These are phyloP conservation scores for Protonibea diacanthus DNA, from an alignment of 2,797 vertebrate species.

Conservation along the genomic window DNA sequence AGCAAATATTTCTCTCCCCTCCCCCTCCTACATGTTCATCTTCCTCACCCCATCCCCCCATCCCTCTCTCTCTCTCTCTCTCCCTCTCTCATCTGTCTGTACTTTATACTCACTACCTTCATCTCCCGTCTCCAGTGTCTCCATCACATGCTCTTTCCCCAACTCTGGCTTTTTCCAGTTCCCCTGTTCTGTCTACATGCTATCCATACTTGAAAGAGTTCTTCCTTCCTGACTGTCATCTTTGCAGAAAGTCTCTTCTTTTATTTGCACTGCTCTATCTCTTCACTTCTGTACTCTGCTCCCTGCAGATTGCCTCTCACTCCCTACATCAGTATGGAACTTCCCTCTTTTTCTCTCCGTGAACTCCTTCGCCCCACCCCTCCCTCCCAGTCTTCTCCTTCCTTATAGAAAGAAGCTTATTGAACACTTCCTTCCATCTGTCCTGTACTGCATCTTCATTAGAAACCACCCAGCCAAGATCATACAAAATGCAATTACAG, in stretches of 20 bases:
- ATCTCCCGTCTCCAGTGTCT: constrained; percentile 65
- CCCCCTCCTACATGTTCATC: constrained; percentile 75
- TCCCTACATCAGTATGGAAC: constrained; percentile 53
- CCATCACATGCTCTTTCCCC: constrained; percentile 57
- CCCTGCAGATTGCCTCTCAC: constrained; percentile 60
- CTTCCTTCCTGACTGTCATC: constrained; percentile 52
- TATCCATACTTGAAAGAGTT: constrained; percentile 70
- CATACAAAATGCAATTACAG: constrained; percentile 73
- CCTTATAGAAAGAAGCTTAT: constrained; percentile 26
- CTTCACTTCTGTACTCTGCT: constrained; percentile 48
- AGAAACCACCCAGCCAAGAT: constrained; percentile 36
- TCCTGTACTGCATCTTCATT: constrained; percentile 56
- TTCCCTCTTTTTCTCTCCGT: constrained; percentile 37
- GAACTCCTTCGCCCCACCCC: constrained; percentile 45
- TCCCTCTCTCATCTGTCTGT: constrained; percentile 54
- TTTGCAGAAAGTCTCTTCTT: constrained; percentile 59
- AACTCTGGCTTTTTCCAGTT: constrained; percentile 48
- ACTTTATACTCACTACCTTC: constrained; percentile 67
- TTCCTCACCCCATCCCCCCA: constrained; percentile 51
- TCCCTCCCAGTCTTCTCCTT: constrained; percentile 9
- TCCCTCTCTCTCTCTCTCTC: constrained; percentile 14
- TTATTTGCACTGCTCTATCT: constrained; percentile 61
- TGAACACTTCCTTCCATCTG: constrained; percentile 35
- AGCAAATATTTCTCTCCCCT: constrained; percentile 78
- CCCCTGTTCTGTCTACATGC: constrained; percentile 58